Evolutionary conservation across 2,888 invertebrate species (phyloP).

Genomic region (Drosophila picticornis): DNA sequence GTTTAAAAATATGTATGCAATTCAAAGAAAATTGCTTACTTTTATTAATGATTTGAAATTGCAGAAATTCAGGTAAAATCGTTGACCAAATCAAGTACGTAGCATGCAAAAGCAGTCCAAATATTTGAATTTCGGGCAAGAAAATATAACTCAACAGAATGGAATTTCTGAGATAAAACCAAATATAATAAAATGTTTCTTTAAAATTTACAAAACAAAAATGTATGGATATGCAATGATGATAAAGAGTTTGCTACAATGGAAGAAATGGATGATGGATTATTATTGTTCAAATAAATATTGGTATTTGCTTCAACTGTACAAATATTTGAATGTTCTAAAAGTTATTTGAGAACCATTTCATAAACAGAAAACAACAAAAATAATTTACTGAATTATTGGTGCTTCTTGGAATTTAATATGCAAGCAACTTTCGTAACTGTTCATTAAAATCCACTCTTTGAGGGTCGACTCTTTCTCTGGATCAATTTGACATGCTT

Average conservation of each 20-base stretch:
- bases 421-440: slow-evolving; percentile 6
- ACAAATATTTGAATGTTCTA: neutral
- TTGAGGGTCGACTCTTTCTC: slow-evolving; percentile 1
- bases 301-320: neutral
- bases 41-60: slow-evolving; percentile 36
- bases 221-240: neutral
- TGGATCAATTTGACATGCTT: slow-evolving; percentile 48
- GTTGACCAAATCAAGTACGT: slow-evolving; percentile 7
- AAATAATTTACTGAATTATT: neutral
- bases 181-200: neutral
- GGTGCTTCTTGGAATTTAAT: slow-evolving; percentile 29
- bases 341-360: neutral
- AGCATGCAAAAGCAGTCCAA: slow-evolving; percentile 22
- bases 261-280: neutral
- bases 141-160: neutral
- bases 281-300: neutral
- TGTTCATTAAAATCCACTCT: slow-evolving; percentile 43
- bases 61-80: slow-evolving; percentile 21
- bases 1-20: slow-evolving; percentile 50
- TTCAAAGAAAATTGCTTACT: slow-evolving; percentile 56
- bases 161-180: neutral
- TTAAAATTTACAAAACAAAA: neutral
- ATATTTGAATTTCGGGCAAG: slow-evolving; percentile 14
- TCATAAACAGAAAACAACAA: neutral
- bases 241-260: neutral